A percentile compares a stretch with the other conserved stretches of the same genome.
Conservation (phyloP, 2,797 vertebrate genomes). For the Selene dorsalis region DNA sequence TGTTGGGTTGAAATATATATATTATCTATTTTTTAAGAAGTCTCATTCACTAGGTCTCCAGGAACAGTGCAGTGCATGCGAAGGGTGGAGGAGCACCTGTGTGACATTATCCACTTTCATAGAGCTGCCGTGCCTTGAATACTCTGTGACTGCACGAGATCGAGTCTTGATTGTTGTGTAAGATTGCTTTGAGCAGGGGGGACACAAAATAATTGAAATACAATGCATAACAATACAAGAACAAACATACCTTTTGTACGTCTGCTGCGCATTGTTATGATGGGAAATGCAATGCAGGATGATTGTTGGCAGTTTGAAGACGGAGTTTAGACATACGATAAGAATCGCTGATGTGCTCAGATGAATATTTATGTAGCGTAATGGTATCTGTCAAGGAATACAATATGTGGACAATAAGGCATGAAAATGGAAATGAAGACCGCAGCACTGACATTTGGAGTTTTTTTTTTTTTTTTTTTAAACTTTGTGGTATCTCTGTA, state of each 20-base stretch:
- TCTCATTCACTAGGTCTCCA: slow-evolving; percentile 1
- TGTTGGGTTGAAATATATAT: slow-evolving; percentile 7
- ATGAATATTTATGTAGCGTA: slow-evolving; percentile 20
- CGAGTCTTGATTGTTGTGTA: not conserved
- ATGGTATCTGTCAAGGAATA: not conserved
- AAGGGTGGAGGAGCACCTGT: slow-evolving; percentile 25
- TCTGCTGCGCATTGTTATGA: not conserved
- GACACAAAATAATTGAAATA: not conserved
- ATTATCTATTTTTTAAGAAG: not conserved
- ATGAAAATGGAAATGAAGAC: slow-evolving; percentile 17
- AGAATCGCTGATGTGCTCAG: slow-evolving; percentile 2
- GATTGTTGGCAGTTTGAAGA: slow-evolving; percentile 1
- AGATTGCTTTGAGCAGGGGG: not conserved
- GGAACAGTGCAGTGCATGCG: not conserved
- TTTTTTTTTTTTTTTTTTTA: not conserved
- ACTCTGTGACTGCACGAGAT: not conserved
- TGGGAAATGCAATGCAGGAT: not conserved
- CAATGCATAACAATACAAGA: not conserved
- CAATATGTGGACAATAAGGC: not conserved
- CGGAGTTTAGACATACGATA: not conserved
- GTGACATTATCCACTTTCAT: not conserved
- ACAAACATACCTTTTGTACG: too few species aligned
- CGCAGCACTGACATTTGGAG: not conserved
- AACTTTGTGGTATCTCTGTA: not conserved
- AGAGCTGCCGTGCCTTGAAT: not conserved